phyloP scores from a whole-genome alignment of 2,113 vertebrate species.

The Macroglossus sobrinus region DNA sequence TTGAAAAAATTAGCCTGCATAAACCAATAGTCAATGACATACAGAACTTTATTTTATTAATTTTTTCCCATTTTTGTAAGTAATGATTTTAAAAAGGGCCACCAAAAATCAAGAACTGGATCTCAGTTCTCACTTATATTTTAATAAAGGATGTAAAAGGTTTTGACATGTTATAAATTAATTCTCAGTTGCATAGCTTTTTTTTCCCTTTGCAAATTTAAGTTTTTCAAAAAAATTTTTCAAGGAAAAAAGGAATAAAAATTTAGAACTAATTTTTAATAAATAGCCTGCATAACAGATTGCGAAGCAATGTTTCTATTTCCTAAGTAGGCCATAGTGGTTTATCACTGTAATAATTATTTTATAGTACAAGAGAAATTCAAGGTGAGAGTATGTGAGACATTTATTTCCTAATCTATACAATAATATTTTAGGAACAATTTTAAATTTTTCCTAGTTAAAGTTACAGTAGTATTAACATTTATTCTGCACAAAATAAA shows the following conservation, averaged over 20 bases:
- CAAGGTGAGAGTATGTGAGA: conserved; percentile 53
- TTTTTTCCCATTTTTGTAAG: conserved; percentile 76
- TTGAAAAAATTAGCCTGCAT: conserved; percentile 77
- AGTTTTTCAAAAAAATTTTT: conserved; percentile 67
- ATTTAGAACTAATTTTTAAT: conserved; percentile 70
- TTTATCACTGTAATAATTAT: conserved; percentile 72
- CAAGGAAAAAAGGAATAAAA: conserved; percentile 56
- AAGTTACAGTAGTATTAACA: not conserved
- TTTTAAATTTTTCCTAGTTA: conserved; percentile 36
- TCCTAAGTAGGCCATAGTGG: conserved; percentile 42
- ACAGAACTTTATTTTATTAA: conserved; percentile 68
- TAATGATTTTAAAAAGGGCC: conserved; percentile 59
- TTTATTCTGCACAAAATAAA: not conserved
- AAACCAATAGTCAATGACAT: conserved; percentile 71
- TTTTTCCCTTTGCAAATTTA: conserved; percentile 67
- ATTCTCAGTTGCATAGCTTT: conserved; percentile 47
- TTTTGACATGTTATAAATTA: conserved; percentile 43
- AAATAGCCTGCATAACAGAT: conserved; percentile 54
- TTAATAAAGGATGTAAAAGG: conserved; percentile 46
- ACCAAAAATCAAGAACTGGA: conserved; percentile 40
- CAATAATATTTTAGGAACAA: conserved; percentile 42
- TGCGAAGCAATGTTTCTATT: conserved; percentile 44
- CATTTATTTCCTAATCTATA: conserved; percentile 24
- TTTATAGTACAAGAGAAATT: conserved; percentile 58
- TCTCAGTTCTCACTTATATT: conserved; percentile 10